Base-by-base conservation (phyloP, 2,888 invertebrate genomes). In the Phyllotreta striolata region DNA sequence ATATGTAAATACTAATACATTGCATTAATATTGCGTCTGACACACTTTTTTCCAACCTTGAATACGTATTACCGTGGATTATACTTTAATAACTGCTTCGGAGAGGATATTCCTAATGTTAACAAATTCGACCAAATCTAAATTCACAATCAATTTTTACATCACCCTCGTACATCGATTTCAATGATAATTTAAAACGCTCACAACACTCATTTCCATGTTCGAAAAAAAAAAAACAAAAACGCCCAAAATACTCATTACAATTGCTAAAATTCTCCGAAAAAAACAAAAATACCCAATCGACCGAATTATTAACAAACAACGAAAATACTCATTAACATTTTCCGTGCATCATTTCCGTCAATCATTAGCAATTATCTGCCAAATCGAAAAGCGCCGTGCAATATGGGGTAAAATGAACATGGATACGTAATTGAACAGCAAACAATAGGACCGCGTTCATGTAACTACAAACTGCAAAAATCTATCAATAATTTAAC, bases 31-130 rank as follows among this genome's bases (percentile, higher is more conserved):
- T 60, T 35, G 9, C 38, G 52, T 60, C 44, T 52, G 59, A 60
- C 59, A 60, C 38, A 60, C 59, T 60, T 60, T 60, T 58, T 60
- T 43, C 44, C 34, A 43, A 52, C 59, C 59, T 52, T 60, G 52
- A 60, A 52, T 60, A 60, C 52, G 43, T 52, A 44, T 60, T 60
- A 43, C 58, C 37, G 41, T 60, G 43, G 10, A 52, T 52, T 52
- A 60, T 52, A 52, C 52, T 52, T 7, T 37, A 13, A 13, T 41
- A 52, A 59, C 52, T 52, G 52, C 52, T 51, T 52, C 38, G 59
- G 51, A 51, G 35, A 10, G 1, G 41, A 13, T 13, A 34, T 5
- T 59, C 52, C 9, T 13, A 59, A 52, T 41, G 35, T 49, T n/a
- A 52, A 9, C 24, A 52, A 59, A 60, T 44, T 51, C 40, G 8